phyloP scores from a whole-genome alignment of 2,888 invertebrate genomes.

The Pilophorus perplexus region DNA sequence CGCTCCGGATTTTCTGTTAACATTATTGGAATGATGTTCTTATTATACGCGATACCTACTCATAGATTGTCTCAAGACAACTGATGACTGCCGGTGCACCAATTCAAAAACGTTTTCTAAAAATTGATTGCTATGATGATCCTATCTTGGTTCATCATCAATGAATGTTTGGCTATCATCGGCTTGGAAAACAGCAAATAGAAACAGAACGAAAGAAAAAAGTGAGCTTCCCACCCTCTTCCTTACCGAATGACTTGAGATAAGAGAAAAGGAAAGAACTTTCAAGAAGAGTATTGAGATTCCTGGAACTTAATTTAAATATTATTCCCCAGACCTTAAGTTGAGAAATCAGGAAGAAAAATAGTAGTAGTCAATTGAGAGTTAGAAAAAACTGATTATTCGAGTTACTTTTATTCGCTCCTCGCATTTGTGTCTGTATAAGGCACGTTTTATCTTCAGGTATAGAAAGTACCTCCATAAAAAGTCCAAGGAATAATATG shows the following conservation, averaged over 20 bases:
- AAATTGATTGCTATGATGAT: too few relatives aligned
- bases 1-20: too few relatives aligned
- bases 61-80: too few relatives aligned
- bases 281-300: slow-evolving; percentile 5
- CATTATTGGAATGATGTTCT: too few relatives aligned
- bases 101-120: too few relatives aligned
- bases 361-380: slow-evolving; percentile 8
- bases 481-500: not conserved
- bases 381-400: too few relatives aligned
- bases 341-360: slow-evolving; percentile 9
- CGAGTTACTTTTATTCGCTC: too few relatives aligned
- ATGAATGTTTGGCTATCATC: not conserved
- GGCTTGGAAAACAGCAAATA: not conserved
- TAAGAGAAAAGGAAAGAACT: not conserved
- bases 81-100: too few relatives aligned
- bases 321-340: slow-evolving; percentile 13
- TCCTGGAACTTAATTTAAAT: slow-evolving; percentile 23
- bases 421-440: too few relatives aligned
- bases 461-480: not conserved
- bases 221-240: not conserved
- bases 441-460: not conserved
- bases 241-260: not conserved
- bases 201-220: not conserved
- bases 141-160: too few relatives aligned
- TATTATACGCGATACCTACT: too few relatives aligned